phyloP scores from a whole-genome alignment of 2,888 invertebrate genomes.

The Tribolium freemani region DNA sequence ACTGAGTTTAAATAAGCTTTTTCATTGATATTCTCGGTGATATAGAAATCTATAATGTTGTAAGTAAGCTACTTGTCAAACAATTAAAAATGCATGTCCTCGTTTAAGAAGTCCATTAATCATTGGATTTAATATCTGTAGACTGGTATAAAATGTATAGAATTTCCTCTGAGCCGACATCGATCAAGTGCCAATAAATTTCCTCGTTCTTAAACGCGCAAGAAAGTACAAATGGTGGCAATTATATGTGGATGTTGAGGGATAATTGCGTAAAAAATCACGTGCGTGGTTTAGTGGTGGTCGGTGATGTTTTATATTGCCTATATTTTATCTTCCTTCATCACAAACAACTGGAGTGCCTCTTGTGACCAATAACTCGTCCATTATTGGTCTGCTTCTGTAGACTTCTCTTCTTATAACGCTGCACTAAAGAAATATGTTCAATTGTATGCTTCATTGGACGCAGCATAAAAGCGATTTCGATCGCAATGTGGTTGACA shows the following conservation, averaged over 20 bases:
- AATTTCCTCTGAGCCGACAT: neutral
- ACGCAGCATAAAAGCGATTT: constrained; percentile 23
- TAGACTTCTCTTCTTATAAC: constrained; percentile 41
- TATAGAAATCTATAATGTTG: too few species aligned
- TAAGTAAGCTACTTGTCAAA: too few species aligned
- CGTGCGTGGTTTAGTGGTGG: constrained; percentile 39
- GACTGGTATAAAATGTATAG: neutral
- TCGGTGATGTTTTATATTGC: constrained; percentile 46
- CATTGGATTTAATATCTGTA: neutral
- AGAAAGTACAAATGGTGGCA: constrained; percentile 32
- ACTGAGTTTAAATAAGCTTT: too few species aligned
- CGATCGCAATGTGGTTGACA: neutral
- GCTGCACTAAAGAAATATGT: constrained; percentile 40
- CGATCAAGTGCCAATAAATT: constrained; percentile 36
- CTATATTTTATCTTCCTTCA: constrained; percentile 48
- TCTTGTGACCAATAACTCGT: constrained; percentile 50
- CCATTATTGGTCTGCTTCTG: constrained; percentile 50
- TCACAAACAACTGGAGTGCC: constrained; percentile 49
- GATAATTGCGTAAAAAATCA: constrained; percentile 41
- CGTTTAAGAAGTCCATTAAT: neutral
- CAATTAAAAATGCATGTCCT: neutral
- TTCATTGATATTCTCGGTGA: too few species aligned
- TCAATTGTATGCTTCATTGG: constrained; percentile 46
- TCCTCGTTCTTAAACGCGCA: constrained; percentile 6
- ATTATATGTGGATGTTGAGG: constrained; percentile 27